Conservation (phyloP, 2,797 vertebrate species). For the Rhadinocentrus ornatus region DNA sequence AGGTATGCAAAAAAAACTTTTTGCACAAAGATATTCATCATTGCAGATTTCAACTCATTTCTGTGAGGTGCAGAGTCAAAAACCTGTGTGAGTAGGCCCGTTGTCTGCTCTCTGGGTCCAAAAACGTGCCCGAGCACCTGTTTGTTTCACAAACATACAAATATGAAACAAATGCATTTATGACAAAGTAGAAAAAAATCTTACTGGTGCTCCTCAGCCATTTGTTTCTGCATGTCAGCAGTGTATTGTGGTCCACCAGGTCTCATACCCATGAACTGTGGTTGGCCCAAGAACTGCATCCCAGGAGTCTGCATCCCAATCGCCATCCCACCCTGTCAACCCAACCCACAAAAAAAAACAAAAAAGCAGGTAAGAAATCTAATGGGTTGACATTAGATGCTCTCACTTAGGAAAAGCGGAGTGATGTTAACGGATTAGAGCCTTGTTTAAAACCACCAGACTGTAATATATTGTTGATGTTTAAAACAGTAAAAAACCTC, state of each 20-base stretch:
- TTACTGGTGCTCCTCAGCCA: conserved; percentile 98
- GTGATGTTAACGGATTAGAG: conserved; percentile 19
- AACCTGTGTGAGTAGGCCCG: too few species aligned
- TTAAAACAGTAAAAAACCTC: conserved; percentile 8
- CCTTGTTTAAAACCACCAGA: conserved; percentile 27
- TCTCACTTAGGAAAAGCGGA: conserved; percentile 12
- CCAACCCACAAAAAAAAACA: not conserved
- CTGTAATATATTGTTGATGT: conserved; percentile 21
- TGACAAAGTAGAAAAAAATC: conserved; percentile 40
- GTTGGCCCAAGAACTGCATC: conserved; percentile 93
- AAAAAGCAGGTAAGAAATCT: conserved; percentile 11
- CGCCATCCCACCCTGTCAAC: conserved; percentile 89
- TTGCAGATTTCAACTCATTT: too few species aligned
- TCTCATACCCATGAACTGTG: conserved; percentile 92
- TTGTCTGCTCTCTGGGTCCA: too few species aligned
- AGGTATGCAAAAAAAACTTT: too few species aligned
- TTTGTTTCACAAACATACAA: not conserved
- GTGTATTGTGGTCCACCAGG: conserved; percentile 89
- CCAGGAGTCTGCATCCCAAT: conserved; percentile 90
- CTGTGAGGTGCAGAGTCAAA: too few species aligned
- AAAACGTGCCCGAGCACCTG: too few species aligned
- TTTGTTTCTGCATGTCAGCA: conserved; percentile 96
- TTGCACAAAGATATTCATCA: too few species aligned
- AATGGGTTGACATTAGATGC: conserved; percentile 27
- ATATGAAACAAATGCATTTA: not conserved